Evolutionary conservation across 2,113 vertebrate genomes (phyloP).

Genomic region (Crotalus viridis): DNA sequence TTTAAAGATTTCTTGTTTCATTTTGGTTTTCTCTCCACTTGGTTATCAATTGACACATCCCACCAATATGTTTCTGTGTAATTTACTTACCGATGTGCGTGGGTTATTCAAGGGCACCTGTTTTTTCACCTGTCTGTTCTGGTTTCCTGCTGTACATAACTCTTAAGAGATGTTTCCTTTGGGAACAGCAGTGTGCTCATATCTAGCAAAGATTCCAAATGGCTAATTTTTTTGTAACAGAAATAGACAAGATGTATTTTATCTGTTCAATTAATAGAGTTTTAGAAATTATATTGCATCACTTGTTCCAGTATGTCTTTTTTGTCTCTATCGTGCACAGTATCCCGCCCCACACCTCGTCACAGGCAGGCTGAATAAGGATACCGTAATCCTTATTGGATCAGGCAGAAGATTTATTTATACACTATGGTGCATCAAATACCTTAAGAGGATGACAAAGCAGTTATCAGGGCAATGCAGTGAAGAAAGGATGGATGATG

Average conservation of each 20-base stretch:
- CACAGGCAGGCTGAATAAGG: accelerated
- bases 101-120: conserved; percentile 62
- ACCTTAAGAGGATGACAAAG: background rate
- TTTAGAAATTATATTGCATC: conserved; percentile 82
- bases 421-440: background rate
- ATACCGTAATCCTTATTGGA: background rate
- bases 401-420: background rate
- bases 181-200: conserved; percentile 65
- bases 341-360: background rate
- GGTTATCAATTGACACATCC: conserved; percentile 39
- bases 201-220: conserved; percentile 71
- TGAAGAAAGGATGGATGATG: background rate
- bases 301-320: conserved; percentile 64
- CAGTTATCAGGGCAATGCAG: background rate
- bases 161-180: conserved; percentile 60
- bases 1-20: conserved; percentile 43
- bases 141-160: conserved; percentile 58
- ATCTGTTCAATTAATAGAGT: conserved; percentile 80
- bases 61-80: conserved; percentile 58
- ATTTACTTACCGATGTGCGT: conserved; percentile 56
- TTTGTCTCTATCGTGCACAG: conserved; percentile 35
- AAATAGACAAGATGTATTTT: conserved; percentile 81
- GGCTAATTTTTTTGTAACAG: conserved; percentile 78
- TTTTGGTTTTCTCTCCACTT: conserved; percentile 11
- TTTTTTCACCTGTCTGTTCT: conserved; percentile 52